Evolutionary conservation across 2,888 invertebrate species (phyloP), one percentile per base, ranked within the genome.

Genomic region (Aleiodes alternator): DNA sequence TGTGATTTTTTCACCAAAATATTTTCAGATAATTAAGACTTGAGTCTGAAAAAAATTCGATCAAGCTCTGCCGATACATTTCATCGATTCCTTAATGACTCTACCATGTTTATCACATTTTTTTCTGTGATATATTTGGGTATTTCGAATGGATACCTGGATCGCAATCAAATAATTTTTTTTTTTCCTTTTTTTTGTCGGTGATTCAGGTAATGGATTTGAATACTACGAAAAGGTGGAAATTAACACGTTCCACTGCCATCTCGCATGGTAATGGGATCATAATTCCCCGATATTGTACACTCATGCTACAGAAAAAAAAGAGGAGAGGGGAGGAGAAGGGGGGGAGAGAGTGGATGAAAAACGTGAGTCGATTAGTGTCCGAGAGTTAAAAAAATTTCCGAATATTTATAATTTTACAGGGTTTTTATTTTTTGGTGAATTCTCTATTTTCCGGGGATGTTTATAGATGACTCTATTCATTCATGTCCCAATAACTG

Each of bases 221-320:
- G 74, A 78, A 78, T 80, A 77, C 75, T 75, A 68, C 59, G 74
- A 80, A 78, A 76, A 69, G 75, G 69, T 75, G 73, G 72, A 77
- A 78, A 80, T 80, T 78, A 80, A 80, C 79, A 80, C 79, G 79
- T 80, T 78, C 78, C 75, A 78, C 72, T 78, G 76, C 73, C 78
- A 80, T 80, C 78, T 76, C 71, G 76, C 75, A 80, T 80, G 78
- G 76, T 80, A 80, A 80, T 80, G 75, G 78, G 70, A 73, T 76
- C 75, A 80, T 80, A 80, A 80, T 75, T 80, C 76, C 75, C 75
- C 76, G 79, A 79, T 79, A 79, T 79, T 79, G 76, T 78, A 76
- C 78, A 69, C 72, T 66, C 68, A 57, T 34, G 70, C 64, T 72
- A 72, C 75, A 38, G 75, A 34, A 34, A 34, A 34, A 34, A 34